phyloP scores from a whole-genome alignment of 2,797 vertebrate genomes.

The Anniella stebbinsi region DNA sequence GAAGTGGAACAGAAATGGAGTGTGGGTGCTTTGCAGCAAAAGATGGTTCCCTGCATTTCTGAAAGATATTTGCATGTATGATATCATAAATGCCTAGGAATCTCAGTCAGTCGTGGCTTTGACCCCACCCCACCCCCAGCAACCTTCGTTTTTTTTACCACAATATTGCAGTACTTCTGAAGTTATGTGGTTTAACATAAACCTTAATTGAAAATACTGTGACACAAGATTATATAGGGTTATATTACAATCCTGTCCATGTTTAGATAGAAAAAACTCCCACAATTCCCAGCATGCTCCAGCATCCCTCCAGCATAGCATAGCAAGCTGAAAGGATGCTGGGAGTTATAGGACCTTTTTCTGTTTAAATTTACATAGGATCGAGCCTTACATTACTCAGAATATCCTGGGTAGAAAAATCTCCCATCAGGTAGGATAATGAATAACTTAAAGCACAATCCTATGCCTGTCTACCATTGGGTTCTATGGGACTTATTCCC shows the following conservation, averaged over 20 bases:
- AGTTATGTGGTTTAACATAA: background rate
- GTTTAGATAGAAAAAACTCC: too few species aligned
- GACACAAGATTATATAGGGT: background rate
- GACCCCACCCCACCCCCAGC: too few species aligned
- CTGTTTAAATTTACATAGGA: too few species aligned
- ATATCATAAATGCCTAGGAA: background rate
- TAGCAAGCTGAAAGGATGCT: too few species aligned
- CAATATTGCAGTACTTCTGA: background rate
- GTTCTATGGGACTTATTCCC: too few species aligned
- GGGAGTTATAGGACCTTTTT: too few species aligned
- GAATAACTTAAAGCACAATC: background rate
- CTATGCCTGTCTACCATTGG: too few species aligned
- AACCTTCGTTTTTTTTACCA: background rate
- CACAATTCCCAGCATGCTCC: too few species aligned
- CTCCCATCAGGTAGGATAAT: background rate
- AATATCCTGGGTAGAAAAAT: background rate
- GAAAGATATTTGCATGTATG: background rate
- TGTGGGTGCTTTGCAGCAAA: background rate
- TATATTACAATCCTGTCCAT: background rate
- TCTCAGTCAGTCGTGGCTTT: background rate
- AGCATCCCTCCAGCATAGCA: too few species aligned
- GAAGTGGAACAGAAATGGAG: background rate
- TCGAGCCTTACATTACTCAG: background rate
- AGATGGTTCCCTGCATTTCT: background rate
- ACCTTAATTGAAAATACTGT: background rate